Conservation (phyloP, 92 coral and sea anemone species). For the Porites divaricata region DNA sequence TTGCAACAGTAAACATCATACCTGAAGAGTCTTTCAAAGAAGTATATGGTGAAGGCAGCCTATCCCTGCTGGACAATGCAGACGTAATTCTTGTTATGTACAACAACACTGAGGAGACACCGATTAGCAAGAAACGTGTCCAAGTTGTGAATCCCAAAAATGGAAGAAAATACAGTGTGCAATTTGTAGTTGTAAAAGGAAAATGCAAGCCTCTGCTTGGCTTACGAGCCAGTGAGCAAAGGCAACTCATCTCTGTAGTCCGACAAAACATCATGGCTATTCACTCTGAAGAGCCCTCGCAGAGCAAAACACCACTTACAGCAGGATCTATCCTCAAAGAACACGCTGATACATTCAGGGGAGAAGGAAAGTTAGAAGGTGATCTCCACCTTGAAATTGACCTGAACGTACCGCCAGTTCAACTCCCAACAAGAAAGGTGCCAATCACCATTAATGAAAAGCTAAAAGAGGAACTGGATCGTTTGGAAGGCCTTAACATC, state of each 20-base stretch:
- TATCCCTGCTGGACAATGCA: slow-evolving; percentile 23
- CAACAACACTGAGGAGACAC: slow-evolving; percentile 59
- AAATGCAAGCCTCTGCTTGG: slow-evolving; percentile 52
- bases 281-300: slow-evolving; percentile 11
- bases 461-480: too few relatives aligned
- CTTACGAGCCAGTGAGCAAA: slow-evolving; percentile 52
- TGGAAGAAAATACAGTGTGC: slow-evolving; percentile 54
- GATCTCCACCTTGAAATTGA: slow-evolving; percentile 16
- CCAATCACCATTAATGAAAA: too few relatives aligned
- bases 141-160: slow-evolving; percentile 53
- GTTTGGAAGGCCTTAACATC: too few relatives aligned
- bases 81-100: slow-evolving; percentile 45
- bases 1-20: slow-evolving; percentile 50
- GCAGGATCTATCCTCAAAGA: slow-evolving; percentile 20
- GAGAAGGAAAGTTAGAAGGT: slow-evolving; percentile 31
- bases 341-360: slow-evolving; percentile 39
- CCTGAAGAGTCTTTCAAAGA: slow-evolving; percentile 10
- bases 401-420: too few relatives aligned
- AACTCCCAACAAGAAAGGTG: neutral
- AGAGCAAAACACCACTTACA: slow-evolving; percentile 17
- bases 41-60: slow-evolving; percentile 47
- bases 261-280: slow-evolving; percentile 43
- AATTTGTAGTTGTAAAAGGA: slow-evolving; percentile 49
- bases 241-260: slow-evolving; percentile 42
- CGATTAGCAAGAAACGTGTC: slow-evolving; percentile 55